Evolutionary conservation across 2,797 vertebrate genomes (phyloP).

Genomic region (Premnoplex brunnescens): DNA sequence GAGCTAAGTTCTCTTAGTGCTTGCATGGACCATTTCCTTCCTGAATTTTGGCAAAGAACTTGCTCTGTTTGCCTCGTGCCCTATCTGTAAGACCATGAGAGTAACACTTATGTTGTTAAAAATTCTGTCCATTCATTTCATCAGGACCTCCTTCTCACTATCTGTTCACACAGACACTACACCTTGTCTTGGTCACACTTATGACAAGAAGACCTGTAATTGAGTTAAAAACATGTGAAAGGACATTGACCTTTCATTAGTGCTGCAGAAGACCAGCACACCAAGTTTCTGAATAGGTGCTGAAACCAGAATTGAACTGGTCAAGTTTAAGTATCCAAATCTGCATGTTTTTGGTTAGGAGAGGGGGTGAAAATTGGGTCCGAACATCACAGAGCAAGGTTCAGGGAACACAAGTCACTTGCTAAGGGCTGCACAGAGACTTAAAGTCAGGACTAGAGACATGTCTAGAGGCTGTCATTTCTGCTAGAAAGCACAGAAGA

Average conservation of each 20-base stretch:
- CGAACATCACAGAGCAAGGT: not conserved
- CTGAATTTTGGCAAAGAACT: not conserved
- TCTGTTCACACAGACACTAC: not conserved
- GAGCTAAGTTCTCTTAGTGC: not conserved
- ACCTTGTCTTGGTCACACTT: not conserved
- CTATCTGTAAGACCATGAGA: not conserved
- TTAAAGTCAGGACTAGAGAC: not conserved
- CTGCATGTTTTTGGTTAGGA: not conserved
- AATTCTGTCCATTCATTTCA: not conserved
- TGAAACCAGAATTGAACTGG: not conserved
- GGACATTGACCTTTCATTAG: not conserved
- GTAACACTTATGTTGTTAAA: not conserved
- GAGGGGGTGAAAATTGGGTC: not conserved
- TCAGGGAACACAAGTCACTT: not conserved
- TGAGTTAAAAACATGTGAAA: not conserved
- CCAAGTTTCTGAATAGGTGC: not conserved
- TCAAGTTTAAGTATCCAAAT: not conserved
- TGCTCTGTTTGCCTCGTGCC: not conserved
- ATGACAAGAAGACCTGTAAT: not conserved
- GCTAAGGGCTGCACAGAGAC: not conserved
- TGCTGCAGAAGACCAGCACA: not conserved
- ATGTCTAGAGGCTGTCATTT: not conserved
- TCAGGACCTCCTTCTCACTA: not conserved
- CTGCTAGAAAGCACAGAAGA: not conserved
- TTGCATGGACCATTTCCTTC: not conserved